Base-by-base conservation (phyloP, 2,113 vertebrate genomes). In the Tachycineta bicolor region DNA sequence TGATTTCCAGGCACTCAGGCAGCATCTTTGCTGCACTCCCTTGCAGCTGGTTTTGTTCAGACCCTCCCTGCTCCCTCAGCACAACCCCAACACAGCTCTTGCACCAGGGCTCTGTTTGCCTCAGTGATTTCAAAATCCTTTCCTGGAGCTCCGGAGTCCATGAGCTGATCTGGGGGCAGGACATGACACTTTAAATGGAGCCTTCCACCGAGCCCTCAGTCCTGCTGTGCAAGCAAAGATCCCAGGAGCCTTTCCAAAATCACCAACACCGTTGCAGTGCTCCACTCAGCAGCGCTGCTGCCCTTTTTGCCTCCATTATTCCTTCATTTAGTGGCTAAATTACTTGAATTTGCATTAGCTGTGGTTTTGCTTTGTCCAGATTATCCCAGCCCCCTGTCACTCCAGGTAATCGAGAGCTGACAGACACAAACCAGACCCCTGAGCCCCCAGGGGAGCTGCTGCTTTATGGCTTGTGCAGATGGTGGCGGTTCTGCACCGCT, bases 381-480 rank as follows among this genome's bases (percentile, higher is more conserved):
- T 94, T 75, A 94, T 41, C 31, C 93, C 82, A 85, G 70, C 65
- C 47, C 69, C 18, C 76, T 17, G 28, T 90, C 71, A 87, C 80
- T 93, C 33, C 89, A 93, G 89, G 94, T 93, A 92, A 94, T 84
- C n/a, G 21, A 74, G 80, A 93, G 86, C 91, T 94, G 86, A 92
- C 89, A 93, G 95, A 95, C 94, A 95, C 79, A 93, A 83, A 90
- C 1, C 88, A 96, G 93, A 60, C 34, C 79, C 85, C 87, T 47
- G 22, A 26, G 63, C 33, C 89, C 85, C 60, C 5, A 0, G 85
- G 94, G 75, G 8, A 62, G 70, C 59, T 90, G 64, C 71, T 91
- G 94, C 85, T 92, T 93, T 87, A 81, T 83, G 79, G 93, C 34
- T 93, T 83, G 79, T 95, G 93, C 93, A 95, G 90, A 83, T 95